Percentiles rank a stretch among this genome's conserved stretches.
Conservation (phyloP, 2,888 invertebrate genomes). For the Dione vanillae region DNA sequence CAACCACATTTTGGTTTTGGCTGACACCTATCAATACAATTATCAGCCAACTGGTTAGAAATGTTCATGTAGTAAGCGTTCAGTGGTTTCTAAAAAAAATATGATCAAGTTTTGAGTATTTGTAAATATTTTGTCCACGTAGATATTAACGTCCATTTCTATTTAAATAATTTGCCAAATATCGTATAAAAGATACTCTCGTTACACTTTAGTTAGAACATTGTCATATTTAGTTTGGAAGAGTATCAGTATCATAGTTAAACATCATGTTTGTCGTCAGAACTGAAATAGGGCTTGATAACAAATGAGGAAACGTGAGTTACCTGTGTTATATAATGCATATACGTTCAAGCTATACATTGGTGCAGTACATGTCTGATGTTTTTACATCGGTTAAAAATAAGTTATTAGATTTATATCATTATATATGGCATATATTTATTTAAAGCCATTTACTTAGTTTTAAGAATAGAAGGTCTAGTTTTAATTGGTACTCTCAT, state of each 20-base stretch:
- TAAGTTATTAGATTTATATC: too few relatives aligned
- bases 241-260: slow-evolving; percentile 24
- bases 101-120: background rate
- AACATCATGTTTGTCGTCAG: slow-evolving; percentile 10
- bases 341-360: too few relatives aligned
- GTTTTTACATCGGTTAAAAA: too few relatives aligned
- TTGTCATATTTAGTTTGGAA: slow-evolving; percentile 11
- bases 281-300: slow-evolving; percentile 16
- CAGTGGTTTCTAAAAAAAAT: background rate
- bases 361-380: too few relatives aligned
- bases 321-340: slow-evolving; percentile 2
- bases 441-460: too few relatives aligned
- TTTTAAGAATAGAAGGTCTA: too few relatives aligned
- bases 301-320: slow-evolving; percentile 26
- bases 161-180: background rate
- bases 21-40: slow-evolving; percentile 89
- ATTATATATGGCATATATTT: too few relatives aligned
- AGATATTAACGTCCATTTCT: background rate
- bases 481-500: too few relatives aligned
- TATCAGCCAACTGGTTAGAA: slow-evolving; percentile 76
- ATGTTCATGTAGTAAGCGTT: background rate
- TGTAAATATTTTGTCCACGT: background rate
- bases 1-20: slow-evolving; percentile 89
- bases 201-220: slow-evolving; percentile 2
- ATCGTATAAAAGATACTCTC: background rate